These are phyloP conservation scores for Eurosta solidaginis DNA, from an alignment of 1,140 invertebrate genomes.

Conservation along the genomic window DNA sequence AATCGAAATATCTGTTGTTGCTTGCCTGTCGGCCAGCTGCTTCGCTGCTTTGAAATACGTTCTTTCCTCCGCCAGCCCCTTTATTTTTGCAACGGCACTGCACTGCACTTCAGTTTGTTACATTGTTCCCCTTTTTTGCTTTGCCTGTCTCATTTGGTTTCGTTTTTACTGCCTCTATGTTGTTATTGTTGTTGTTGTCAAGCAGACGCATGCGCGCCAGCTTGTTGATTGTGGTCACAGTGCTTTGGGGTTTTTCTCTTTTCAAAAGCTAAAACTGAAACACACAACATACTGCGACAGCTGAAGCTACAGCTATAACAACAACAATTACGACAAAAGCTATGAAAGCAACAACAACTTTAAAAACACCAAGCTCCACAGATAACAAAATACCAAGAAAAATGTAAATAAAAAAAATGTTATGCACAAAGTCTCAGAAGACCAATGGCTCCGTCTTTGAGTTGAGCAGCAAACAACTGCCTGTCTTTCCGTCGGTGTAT, in stretches of 20 bases:
- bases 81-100: not conserved
- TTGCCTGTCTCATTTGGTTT: not conserved
- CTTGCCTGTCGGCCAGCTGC: not conserved
- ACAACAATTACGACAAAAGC: no score
- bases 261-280: conserved; percentile 2
- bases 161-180: not conserved
- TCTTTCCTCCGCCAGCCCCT: not conserved
- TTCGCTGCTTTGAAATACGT: not conserved
- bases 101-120: not conserved
- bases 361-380: no score
- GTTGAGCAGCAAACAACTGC: not conserved
- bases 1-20: not conserved
- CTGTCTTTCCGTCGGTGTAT: not conserved
- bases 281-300: not conserved
- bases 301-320: not conserved
- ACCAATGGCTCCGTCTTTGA: conserved; percentile 5
- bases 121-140: not conserved
- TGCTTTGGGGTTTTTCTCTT: not conserved
- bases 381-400: not conserved
- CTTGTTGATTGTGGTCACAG: not conserved
- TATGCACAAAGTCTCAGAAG: not conserved
- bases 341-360: no score
- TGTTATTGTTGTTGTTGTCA: not conserved
- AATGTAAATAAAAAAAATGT: not conserved
- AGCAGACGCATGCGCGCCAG: not conserved